phyloP scores from a whole-genome alignment of 2,888 invertebrate genomes.

The Hypolimnas misippus region DNA sequence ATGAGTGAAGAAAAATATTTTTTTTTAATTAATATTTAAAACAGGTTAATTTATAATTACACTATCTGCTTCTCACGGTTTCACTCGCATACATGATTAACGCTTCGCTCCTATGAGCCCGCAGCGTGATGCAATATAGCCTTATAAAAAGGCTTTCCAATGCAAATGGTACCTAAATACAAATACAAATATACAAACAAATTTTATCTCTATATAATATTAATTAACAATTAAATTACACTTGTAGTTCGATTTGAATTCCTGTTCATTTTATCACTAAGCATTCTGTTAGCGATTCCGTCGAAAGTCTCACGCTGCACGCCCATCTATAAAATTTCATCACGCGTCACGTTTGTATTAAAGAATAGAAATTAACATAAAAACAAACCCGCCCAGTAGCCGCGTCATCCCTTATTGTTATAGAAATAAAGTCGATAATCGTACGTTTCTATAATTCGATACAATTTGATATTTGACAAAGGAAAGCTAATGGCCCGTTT shows the following conservation, averaged over 20 bases:
- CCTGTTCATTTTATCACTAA: conserved; percentile 18
- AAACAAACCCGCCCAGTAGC: conserved; percentile 41
- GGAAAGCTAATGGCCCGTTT: conserved; percentile 74
- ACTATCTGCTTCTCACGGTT: not conserved
- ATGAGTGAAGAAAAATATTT: too few species aligned
- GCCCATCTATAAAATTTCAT: conserved; percentile 53
- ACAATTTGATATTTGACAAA: conserved; percentile 52
- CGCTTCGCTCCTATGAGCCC: too few species aligned
- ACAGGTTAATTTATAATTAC: not conserved
- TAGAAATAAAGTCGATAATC: conserved; percentile 40
- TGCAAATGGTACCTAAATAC: too few species aligned
- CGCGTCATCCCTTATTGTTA: conserved; percentile 34
- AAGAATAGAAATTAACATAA: conserved; percentile 49
- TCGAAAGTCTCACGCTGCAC: conserved; percentile 54
- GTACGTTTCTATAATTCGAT: conserved; percentile 19
- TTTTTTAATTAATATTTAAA: too few species aligned
- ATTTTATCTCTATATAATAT: too few species aligned
- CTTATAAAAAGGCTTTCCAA: too few species aligned
- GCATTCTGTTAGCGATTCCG: conserved; percentile 41
- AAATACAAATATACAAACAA: too few species aligned
- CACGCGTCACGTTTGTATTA: conserved; percentile 48
- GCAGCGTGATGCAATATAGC: too few species aligned
- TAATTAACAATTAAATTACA: too few species aligned
- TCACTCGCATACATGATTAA: too few species aligned
- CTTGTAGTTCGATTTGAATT: not conserved